Base-by-base conservation (phyloP, 1,140 invertebrate species). In the Laupala kohalensis region DNA sequence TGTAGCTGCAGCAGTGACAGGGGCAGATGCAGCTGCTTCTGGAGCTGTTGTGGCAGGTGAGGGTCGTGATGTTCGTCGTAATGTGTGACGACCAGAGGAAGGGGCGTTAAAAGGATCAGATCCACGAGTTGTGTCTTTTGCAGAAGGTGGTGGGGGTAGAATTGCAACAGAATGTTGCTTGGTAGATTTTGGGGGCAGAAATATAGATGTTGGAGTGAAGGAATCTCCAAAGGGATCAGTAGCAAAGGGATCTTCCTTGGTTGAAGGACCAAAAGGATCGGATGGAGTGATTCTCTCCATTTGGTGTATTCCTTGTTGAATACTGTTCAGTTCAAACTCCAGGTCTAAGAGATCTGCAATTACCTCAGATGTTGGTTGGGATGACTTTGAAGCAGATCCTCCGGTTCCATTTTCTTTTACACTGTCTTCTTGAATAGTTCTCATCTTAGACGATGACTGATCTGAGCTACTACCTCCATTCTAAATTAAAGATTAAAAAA, bases 341-440 rank as follows among this genome's bases (percentile, higher is more conserved):
- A 98, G 83, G 82, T 97, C 95, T 24, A 98, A 88, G 73, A 98
- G 82, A 82, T 97, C 93, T 0, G 92, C 93, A 72, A 87, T 85
- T n/a, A 83, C 82, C 81, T 80, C 79, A 70, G 73, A 79, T 71
- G 75, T 78, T 74, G 68, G 75, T 73, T 74, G 77, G 71, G 26
- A 72, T 76, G 37, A 77, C 74, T 73, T 79, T 77, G 67, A 76
- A 64, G 64, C 70, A 63, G 25, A 63, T 75, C 78, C 78, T 67
- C 80, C 78, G 75, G 81, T 79, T 71, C 80, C 81, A 80, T 83
- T 75, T 70, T 76, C 74, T 71, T 76, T 73, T 19, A 63, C 25
- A 13, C 65, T 27, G n/a, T 69, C 72, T 53, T 73, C 72, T 27
- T 69, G 64, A 62, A 73, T 73, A 3, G 72, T 73, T 53, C 69